Conservation (phyloP, 2,888 invertebrate species). For the Amiota communis region DNA sequence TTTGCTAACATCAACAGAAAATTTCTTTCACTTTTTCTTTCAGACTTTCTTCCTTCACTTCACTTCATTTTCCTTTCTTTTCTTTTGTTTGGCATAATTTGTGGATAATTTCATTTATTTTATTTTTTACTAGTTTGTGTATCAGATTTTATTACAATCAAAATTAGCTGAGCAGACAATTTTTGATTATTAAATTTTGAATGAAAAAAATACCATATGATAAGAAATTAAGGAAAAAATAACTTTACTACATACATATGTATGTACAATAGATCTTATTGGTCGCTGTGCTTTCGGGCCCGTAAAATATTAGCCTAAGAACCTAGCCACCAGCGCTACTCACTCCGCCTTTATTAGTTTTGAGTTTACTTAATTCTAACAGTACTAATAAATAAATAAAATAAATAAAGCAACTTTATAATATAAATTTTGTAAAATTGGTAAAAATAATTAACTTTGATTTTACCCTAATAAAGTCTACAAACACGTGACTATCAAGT, state of each 20-base stretch:
- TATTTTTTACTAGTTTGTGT: constrained; percentile 51
- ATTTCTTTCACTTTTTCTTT: constrained; percentile 17
- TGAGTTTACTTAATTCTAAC: too few species aligned
- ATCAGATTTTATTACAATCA: constrained; percentile 24
- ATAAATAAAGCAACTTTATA: too few species aligned
- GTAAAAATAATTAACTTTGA: too few species aligned
- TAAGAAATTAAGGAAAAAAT: background rate
- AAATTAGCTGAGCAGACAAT: constrained; percentile 34
- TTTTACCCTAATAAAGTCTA: too few species aligned
- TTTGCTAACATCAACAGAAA: constrained; percentile 21
- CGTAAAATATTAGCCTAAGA: too few species aligned
- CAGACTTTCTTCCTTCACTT: background rate
- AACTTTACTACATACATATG: constrained; percentile 18
- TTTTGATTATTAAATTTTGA: constrained; percentile 34
- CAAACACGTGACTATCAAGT: too few species aligned
- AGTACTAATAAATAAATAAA: too few species aligned
- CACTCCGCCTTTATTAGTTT: too few species aligned
- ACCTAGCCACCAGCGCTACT: too few species aligned
- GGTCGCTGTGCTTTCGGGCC: too few species aligned
- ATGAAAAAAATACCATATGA: background rate
- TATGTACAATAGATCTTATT: constrained; percentile 2
- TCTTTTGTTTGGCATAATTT: constrained; percentile 21
- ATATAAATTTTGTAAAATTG: too few species aligned
- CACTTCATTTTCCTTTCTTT: background rate
- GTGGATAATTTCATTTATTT: background rate